These are phyloP conservation scores for Parthenolecanium corni DNA, from an alignment of 2,888 invertebrate species.

Conservation along the genomic window DNA sequence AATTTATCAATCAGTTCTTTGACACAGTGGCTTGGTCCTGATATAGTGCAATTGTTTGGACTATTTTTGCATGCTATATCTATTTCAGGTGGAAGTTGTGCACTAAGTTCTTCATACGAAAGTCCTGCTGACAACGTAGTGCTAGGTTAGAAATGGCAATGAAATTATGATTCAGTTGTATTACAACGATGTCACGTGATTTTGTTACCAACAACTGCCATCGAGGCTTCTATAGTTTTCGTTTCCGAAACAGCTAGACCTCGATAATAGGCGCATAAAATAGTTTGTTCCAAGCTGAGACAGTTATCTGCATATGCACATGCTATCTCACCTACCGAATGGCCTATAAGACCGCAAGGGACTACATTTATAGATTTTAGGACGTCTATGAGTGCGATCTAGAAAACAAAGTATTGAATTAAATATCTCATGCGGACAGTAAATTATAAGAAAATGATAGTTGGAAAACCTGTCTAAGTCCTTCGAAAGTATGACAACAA, in stretches of 20 bases:
- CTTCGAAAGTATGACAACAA: too few species aligned
- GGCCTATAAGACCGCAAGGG: conserved; percentile 67
- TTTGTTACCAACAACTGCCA: conserved; percentile 71
- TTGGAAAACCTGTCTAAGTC: too few species aligned
- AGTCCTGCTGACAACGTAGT: conserved; percentile 30
- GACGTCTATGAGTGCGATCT: conserved; percentile 55
- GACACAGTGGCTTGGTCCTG: conserved; percentile 57
- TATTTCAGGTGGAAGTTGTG: conserved; percentile 47
- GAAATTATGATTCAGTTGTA: too few species aligned
- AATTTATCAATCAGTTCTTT: conserved; percentile 46
- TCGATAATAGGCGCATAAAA: conserved; percentile 70
- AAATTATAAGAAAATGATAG: too few species aligned
- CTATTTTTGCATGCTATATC: conserved; percentile 72
- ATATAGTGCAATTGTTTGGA: conserved; percentile 62
- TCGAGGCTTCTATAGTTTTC: conserved; percentile 59
- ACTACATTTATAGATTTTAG: conserved; percentile 48
- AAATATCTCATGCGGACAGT: too few species aligned
- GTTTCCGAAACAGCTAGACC: conserved; percentile 63
- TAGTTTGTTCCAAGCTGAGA: conserved; percentile 74
- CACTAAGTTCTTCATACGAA: conserved; percentile 34
- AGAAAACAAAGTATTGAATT: too few species aligned
- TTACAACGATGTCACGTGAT: too few species aligned
- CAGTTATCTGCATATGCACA: conserved; percentile 93
- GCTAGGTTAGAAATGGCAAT: neutral
- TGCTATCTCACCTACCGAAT: conserved; percentile 88